Percentiles rank a stretch among this genome's conserved stretches.
Evolutionary conservation across 2,888 invertebrate species (phyloP).

Genomic region (Lissonota sp.): DNA sequence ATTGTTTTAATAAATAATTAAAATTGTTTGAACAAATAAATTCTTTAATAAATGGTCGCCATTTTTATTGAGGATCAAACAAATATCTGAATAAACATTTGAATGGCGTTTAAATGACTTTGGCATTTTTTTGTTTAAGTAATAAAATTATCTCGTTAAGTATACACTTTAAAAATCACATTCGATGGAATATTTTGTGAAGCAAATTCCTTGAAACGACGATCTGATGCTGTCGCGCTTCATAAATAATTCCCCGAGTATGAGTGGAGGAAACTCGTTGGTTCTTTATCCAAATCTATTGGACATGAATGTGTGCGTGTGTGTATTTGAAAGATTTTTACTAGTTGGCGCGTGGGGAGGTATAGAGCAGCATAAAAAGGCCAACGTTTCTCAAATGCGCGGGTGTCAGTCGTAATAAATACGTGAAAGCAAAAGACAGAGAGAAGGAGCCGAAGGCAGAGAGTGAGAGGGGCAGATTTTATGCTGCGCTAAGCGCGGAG

Average conservation of each 20-base stretch:
- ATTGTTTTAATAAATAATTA: too few species aligned
- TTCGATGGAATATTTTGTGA: too few species aligned
- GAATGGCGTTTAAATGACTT: too few species aligned
- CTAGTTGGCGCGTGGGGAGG: constrained; percentile 7
- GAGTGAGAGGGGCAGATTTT: neutral
- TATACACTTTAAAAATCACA: too few species aligned
- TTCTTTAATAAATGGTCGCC: too few species aligned
- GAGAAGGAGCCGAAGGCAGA: neutral
- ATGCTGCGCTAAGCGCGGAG: neutral
- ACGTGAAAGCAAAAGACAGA: too few species aligned
- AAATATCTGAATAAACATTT: too few species aligned
- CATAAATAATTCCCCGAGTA: neutral
- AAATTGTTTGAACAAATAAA: too few species aligned
- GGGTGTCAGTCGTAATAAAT: constrained; percentile 9
- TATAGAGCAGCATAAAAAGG: constrained; percentile 36
- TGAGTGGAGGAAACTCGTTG: neutral
- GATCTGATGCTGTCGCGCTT: neutral
- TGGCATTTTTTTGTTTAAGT: too few species aligned
- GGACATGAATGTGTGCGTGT: constrained; percentile 2
- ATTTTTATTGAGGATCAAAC: too few species aligned
- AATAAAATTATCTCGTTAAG: too few species aligned
- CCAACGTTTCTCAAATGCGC: constrained; percentile 43
- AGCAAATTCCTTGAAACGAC: too few species aligned
- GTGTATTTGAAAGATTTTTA: constrained; percentile 19
- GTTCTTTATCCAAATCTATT: constrained; percentile 4